Conservation (phyloP, 2,888 invertebrate species). For the Idaea dimidiata region DNA sequence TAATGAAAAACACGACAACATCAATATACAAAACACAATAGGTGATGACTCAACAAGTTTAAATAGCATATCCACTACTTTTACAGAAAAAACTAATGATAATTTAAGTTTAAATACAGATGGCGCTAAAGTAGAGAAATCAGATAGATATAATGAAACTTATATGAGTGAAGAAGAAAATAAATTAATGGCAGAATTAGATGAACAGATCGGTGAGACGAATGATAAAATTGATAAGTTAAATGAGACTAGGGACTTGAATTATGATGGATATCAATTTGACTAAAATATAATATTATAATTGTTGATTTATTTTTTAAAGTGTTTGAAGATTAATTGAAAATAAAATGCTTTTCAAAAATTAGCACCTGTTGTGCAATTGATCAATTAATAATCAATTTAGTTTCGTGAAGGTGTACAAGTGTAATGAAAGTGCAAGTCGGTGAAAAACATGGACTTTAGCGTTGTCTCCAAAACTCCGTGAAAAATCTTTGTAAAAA, state of each 20-base stretch:
- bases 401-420: too few relatives aligned
- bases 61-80: neutral
- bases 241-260: conserved; percentile 18
- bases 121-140: neutral
- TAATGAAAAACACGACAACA: conserved; percentile 2
- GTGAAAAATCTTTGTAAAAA: too few relatives aligned
- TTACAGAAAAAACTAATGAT: neutral
- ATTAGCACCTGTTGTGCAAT: too few relatives aligned
- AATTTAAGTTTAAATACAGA: conserved; percentile 7
- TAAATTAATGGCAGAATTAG: conserved; percentile 39
- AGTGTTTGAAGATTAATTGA: too few relatives aligned
- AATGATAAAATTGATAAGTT: conserved; percentile 10
- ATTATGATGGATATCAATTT: conserved; percentile 39
- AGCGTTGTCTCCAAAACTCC: too few relatives aligned
- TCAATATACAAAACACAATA: neutral
- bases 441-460: too few relatives aligned
- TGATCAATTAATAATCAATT: too few relatives aligned
- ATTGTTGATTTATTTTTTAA: too few relatives aligned
- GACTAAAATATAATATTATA: conserved; percentile 28
- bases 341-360: too few relatives aligned
- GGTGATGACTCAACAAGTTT: neutral
- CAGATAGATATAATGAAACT: conserved; percentile 23
- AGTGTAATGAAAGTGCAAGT: too few relatives aligned
- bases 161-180: conserved; percentile 44
- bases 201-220: conserved; percentile 40